Percentiles rank a stretch among this genome's conserved stretches.
Evolutionary conservation across 1,140 invertebrate species (phyloP).

Genomic region (Phymastichus coffea): DNA sequence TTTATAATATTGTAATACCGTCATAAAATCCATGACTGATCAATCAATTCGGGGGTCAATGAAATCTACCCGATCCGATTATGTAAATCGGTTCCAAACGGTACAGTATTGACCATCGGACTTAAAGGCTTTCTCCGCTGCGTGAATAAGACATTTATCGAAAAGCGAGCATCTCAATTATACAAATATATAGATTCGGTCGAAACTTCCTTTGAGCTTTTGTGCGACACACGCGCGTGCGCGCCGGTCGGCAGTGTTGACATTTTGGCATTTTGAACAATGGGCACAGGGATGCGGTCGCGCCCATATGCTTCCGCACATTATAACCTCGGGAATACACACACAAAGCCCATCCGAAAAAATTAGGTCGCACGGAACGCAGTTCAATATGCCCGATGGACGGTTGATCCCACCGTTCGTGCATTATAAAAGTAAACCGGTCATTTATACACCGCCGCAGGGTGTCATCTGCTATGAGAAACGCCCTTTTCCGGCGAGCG

Average conservation of each 20-base stretch:
- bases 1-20: too few relatives aligned
- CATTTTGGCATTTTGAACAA: background rate
- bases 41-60: too few relatives aligned
- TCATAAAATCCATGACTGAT: too few relatives aligned
- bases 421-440: background rate
- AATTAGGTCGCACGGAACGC: slow-evolving; percentile 5
- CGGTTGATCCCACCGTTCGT: background rate
- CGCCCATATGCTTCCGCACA: background rate
- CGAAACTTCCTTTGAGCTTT: too few relatives aligned
- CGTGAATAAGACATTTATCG: too few relatives aligned
- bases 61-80: too few relatives aligned
- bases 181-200: background rate
- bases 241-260: background rate
- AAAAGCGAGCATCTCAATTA: slow-evolving; percentile 4
- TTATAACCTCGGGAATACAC: background rate
- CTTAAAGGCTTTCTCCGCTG: too few relatives aligned
- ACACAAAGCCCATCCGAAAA: background rate
- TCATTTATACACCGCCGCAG: background rate
- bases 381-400: background rate
- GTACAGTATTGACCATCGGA: too few relatives aligned
- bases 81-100: too few relatives aligned
- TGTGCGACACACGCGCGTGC: background rate
- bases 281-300: background rate
- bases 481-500: slow-evolving; percentile 13
- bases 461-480: slow-evolving; percentile 18